phyloP scores from a whole-genome alignment of 2,888 invertebrate species.

The Drosophila lutescens region DNA sequence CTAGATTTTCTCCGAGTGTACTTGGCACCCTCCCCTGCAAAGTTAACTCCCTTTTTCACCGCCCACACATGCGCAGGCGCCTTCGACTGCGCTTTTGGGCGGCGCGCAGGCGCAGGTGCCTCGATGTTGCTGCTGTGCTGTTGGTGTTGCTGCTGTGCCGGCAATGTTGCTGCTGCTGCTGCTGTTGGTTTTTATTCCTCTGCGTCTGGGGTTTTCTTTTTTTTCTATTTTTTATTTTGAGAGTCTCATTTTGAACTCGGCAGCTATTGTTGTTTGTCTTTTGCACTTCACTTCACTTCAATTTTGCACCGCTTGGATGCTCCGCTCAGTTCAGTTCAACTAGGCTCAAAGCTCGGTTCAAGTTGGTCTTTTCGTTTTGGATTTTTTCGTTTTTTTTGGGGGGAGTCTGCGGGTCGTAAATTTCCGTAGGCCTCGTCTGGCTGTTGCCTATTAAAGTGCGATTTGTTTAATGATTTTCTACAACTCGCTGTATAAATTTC shows the following conservation, averaged over 20 bases:
- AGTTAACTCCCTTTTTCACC: conserved; percentile 3
- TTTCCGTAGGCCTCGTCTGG: conserved; percentile 63
- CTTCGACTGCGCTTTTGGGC: conserved; percentile 63
- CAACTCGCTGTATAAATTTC: conserved; percentile 77
- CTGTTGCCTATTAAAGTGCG: conserved; percentile 80
- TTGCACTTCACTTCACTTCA: conserved; percentile 81
- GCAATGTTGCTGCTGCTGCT: conserved; percentile 4
- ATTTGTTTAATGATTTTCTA: conserved; percentile 83
- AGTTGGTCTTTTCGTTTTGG: conserved; percentile 31
- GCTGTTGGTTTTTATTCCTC: conserved; percentile 38
- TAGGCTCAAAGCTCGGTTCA: conserved; percentile 46
- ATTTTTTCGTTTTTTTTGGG: conserved; percentile 27
- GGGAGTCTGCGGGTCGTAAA: conserved; percentile 59
- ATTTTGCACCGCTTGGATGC: conserved; percentile 80
- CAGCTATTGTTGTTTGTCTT: conserved; percentile 74
- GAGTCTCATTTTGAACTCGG: conserved; percentile 55
- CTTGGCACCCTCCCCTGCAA: neutral
- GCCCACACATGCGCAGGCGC: conserved; percentile 50
- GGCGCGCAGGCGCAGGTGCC: conserved; percentile 39
- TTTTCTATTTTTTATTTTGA: conserved; percentile 4
- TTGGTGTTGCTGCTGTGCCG: too few species aligned
- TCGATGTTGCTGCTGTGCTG: conserved; percentile 23
- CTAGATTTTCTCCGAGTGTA: neutral
- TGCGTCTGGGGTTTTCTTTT: conserved; percentile 7
- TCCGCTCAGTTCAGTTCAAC: conserved; percentile 37